Conservation (phyloP, 2,888 invertebrate species). For the Iselma pallidipennis region DNA sequence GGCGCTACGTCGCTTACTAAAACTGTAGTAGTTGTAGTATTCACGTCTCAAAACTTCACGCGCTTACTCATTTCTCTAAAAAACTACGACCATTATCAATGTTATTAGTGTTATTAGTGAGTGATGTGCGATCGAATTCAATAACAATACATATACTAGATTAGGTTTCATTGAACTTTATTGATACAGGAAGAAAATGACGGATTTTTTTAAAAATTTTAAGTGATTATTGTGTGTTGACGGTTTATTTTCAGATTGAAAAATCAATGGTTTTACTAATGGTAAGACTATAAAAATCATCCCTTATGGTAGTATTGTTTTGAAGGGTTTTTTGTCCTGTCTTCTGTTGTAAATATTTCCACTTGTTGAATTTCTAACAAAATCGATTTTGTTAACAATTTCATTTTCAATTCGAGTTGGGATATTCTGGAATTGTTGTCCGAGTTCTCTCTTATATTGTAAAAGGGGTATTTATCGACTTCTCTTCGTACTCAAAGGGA, state of each 20-base stretch:
- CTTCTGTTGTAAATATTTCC: neutral
- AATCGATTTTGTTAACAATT: neutral
- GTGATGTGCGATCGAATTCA: neutral
- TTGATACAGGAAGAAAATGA: too few species aligned
- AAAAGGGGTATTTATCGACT: neutral
- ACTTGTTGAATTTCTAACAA: neutral
- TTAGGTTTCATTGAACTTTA: too few species aligned
- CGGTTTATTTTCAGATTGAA: neutral
- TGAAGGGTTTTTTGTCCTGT: too few species aligned
- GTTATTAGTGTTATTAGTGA: too few species aligned
- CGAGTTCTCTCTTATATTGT: neutral
- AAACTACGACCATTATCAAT: too few species aligned
- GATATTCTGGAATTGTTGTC: neutral
- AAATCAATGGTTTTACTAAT: too few species aligned
- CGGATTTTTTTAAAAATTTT: too few species aligned
- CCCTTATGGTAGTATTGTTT: neutral
- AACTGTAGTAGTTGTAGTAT: neutral
- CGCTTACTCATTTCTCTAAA: constrained; percentile 46
- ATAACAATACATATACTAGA: too few species aligned
- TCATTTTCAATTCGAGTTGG: neutral
- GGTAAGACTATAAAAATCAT: neutral
- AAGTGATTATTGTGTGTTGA: neutral
- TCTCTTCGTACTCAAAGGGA: neutral
- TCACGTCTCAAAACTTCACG: constrained; percentile 34
- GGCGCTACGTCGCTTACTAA: constrained; percentile 22